phyloP scores from a whole-genome alignment of 2,113 vertebrate species.

The Scatophagus argus region DNA sequence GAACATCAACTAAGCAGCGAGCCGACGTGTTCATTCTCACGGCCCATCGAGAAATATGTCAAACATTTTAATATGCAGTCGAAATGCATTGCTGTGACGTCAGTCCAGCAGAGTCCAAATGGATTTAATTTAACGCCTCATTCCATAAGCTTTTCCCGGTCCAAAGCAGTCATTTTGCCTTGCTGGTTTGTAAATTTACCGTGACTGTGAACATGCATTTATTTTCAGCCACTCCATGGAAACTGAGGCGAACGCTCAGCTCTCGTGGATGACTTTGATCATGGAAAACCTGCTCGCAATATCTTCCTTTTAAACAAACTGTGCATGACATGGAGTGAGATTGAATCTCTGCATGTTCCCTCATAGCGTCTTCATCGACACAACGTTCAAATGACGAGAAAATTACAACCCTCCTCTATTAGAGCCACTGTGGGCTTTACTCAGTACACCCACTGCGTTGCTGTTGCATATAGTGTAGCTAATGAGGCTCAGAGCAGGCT shows the following conservation, averaged over 20 bases:
- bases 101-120: conserved; percentile 52
- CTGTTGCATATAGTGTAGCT: conserved; percentile 25
- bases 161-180: conserved; percentile 42
- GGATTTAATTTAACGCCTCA: conserved; percentile 70
- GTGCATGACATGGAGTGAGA: conserved; percentile 37
- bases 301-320: conserved; percentile 55
- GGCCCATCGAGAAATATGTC: conserved; percentile 29
- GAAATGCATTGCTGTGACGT: conserved; percentile 49
- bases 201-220: conserved; percentile 68
- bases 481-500: conserved; percentile 52
- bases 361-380: conserved; percentile 31
- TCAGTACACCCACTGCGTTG: conserved; percentile 19
- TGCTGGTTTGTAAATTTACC: conserved; percentile 50
- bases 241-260: conserved; percentile 16
- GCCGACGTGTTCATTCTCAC: conserved; percentile 3
- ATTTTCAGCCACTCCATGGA: conserved; percentile 33
- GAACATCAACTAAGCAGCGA: background rate
- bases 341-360: conserved; percentile 43
- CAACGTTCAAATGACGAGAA: conserved; percentile 49
- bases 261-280: conserved; percentile 54
- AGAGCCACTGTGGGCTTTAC: conserved; percentile 33
- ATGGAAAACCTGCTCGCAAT: conserved; percentile 40
- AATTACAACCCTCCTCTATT: conserved; percentile 35
- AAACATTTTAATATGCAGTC: conserved; percentile 42
- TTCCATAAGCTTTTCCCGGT: conserved; percentile 45